Evolutionary conservation across 2,113 vertebrate genomes (phyloP).

Genomic region (Perca flavescens): DNA sequence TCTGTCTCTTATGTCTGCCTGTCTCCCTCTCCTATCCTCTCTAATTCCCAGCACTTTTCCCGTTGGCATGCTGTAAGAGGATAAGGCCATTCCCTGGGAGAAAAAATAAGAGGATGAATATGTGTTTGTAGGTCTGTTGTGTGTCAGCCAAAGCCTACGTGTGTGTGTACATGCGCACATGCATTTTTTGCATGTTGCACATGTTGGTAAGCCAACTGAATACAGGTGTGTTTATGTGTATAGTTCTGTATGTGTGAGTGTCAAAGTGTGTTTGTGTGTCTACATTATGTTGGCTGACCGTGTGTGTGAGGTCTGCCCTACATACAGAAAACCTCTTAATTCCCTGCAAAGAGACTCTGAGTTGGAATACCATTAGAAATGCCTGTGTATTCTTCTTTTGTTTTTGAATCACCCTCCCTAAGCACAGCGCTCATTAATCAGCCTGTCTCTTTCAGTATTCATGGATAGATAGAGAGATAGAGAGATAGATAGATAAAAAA

Average conservation of each 20-base stretch:
- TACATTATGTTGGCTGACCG: background rate
- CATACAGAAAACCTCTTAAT: constrained; percentile 54
- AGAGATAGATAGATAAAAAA: too few relatives aligned
- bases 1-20: constrained; percentile 27
- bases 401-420: constrained; percentile 30
- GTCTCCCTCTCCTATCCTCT: constrained; percentile 51
- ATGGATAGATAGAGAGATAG: too few relatives aligned
- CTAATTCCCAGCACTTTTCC: constrained; percentile 70
- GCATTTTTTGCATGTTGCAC: constrained; percentile 15
- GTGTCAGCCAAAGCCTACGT: constrained; percentile 21
- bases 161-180: constrained; percentile 4
- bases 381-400: constrained; percentile 26
- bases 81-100: constrained; percentile 75
- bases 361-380: constrained; percentile 39
- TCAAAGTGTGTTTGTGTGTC: background rate
- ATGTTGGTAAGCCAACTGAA: constrained; percentile 13
- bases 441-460: background rate
- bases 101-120: constrained; percentile 76
- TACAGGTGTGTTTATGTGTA: background rate
- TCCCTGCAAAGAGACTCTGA: constrained; percentile 48
- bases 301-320: constrained; percentile 42
- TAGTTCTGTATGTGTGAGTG: background rate
- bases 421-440: constrained; percentile 46
- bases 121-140: constrained; percentile 57
- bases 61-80: constrained; percentile 73